Conservation (phyloP, 64 coral and sea anemone genomes). For the Montipora cactus region DNA sequence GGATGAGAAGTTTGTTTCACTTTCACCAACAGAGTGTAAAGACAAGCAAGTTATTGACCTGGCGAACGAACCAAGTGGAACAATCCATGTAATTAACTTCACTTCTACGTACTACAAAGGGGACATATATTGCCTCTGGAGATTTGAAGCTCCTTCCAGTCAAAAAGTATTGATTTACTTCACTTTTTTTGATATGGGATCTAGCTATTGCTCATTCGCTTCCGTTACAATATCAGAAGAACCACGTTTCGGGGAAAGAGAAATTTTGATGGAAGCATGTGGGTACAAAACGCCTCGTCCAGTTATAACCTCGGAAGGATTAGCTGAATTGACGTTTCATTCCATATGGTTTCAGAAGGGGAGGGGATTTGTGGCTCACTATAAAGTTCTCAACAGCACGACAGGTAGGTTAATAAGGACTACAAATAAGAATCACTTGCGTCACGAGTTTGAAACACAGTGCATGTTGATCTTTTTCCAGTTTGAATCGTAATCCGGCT, state of each 20-base stretch:
- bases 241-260: background rate
- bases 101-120: background rate
- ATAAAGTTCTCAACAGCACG: background rate
- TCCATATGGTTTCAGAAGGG: background rate
- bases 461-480: too few species aligned
- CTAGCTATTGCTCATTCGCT: background rate
- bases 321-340: background rate
- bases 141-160: background rate
- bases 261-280: background rate
- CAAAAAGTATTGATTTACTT: background rate
- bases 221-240: background rate
- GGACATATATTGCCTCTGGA: background rate
- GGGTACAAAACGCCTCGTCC: background rate
- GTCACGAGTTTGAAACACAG: too few species aligned
- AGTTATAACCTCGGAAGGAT: background rate
- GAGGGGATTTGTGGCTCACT: background rate
- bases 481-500: too few species aligned
- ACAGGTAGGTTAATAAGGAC: background rate
- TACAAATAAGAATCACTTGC: too few species aligned
- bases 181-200: background rate
- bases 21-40: background rate
- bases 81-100: background rate
- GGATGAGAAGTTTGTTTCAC: background rate
- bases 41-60: background rate
- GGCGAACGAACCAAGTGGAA: background rate